Base-by-base conservation (phyloP, 2,113 vertebrate species). In the Electrona antarctica region DNA sequence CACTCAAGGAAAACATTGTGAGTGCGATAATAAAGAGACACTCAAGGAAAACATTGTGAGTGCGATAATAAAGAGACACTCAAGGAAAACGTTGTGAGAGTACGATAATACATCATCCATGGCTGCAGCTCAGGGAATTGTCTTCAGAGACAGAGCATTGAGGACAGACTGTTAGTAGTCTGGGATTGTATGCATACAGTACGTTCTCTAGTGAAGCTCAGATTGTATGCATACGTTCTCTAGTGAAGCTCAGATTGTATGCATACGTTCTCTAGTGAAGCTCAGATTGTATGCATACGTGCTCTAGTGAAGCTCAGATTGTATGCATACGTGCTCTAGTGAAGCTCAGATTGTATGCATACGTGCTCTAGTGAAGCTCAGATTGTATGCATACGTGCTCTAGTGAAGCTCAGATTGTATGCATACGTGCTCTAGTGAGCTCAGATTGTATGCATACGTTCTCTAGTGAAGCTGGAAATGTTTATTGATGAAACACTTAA, bases 401-500 rank as follows among this genome's bases (percentile, higher is more conserved):
- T 55, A 15, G 29, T 71, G 14, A 59, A 41, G 45, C 59, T 57
- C 66, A 59, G 50, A 10, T 67, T 29, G 69, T 45, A 56, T 74
- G 47, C 62, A 13, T 11, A 14, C 9, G 15, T 8, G 5, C 48
- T 69, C 62, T 55, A 15, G 29, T 71, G 14, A 21, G 45, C 21
- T 21, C 21, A 21, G 21, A 21, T 21, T 1, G 21, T 21, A 21
- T 21, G 21, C 21, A 21, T 21, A 21, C 9, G 15, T 8, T 8
- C 48, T 69, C 62, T 55, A 15, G 33, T 72, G 15, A 60, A 41
- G 46, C 60, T 57, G 69, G 61, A 47, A 10, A 69, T 29, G 67
- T 46, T 54, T 74, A 80, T 78, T 76, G 74, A 89, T 86, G 85
- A 74, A 76, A 71, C 29, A 33, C 29, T 33, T 33, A 33, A 33